Percentiles rank a stretch among this genome's conserved stretches.
These are phyloP conservation scores for Tachina lurida DNA, from an alignment of 2,888 invertebrate genomes.

Conservation along the genomic window DNA sequence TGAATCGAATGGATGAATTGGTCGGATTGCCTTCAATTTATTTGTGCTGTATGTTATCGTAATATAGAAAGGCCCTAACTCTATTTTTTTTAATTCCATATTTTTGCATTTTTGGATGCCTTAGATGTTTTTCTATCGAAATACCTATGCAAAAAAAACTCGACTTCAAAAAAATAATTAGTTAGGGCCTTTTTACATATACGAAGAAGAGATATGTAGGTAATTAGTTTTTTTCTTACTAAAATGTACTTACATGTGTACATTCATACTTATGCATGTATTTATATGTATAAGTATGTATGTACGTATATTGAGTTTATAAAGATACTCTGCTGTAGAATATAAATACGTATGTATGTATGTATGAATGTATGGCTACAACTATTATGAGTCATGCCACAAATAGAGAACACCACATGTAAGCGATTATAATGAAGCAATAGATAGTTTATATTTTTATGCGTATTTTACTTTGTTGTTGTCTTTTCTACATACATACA, in stretches of 20 bases:
- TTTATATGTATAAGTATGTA: no score
- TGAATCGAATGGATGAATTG: slow-evolving; percentile 36
- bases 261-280: no score
- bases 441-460: slow-evolving; percentile 41
- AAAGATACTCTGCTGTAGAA: slow-evolving; percentile 34
- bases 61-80: no score
- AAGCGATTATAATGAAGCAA: slow-evolving; percentile 57
- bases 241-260: background rate
- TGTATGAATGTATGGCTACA: background rate
- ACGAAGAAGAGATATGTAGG: background rate
- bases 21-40: slow-evolving; percentile 29
- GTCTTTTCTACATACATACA: slow-evolving; percentile 19
- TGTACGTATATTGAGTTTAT: background rate
- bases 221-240: slow-evolving; percentile 30
- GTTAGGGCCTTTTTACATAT: no score
- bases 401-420: slow-evolving; percentile 61
- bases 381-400: slow-evolving; percentile 53
- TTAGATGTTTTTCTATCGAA: no score
- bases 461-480: slow-evolving; percentile 36
- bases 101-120: background rate
- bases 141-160: no score
- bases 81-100: background rate
- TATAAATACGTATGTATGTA: background rate
- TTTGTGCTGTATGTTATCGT: slow-evolving; percentile 18
- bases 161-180: no score